A percentile compares a stretch with the other conserved stretches of the same genome.
Conservation (phyloP, 2,113 vertebrate genomes). For the Oenanthe oenanthe region DNA sequence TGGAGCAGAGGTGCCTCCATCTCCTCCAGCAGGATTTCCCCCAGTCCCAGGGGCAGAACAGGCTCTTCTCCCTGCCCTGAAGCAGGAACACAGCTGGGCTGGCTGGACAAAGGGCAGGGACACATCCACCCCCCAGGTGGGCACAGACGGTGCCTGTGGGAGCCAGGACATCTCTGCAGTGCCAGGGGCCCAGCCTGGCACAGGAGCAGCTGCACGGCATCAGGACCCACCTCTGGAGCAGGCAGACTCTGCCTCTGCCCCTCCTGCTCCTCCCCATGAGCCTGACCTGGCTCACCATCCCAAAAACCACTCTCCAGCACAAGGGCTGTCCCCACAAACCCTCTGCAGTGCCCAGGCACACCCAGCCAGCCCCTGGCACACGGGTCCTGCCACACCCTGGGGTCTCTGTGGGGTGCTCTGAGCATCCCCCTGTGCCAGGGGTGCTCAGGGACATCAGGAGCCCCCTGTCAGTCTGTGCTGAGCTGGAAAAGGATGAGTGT, state of each 20-base stretch:
- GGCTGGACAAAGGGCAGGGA: not conserved
- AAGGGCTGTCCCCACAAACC: accelerated
- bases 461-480: not conserved
- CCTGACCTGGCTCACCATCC: not conserved
- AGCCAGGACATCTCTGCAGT: not conserved
- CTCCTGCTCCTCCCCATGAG: not conserved
- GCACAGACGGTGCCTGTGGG: accelerated
- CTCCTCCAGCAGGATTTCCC: not conserved
- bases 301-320: not conserved
- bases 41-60: accelerated
- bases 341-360: not conserved
- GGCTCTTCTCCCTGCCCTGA: not conserved
- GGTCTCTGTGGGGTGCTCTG: not conserved
- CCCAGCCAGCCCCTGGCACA: not conserved
- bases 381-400: not conserved
- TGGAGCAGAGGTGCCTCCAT: not conserved
- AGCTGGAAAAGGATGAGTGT: accelerated
- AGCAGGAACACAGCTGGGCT: no score
- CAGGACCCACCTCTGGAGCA: not conserved
- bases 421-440: not conserved
- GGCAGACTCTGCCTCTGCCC: not conserved
- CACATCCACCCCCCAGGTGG: not conserved
- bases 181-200: not conserved
- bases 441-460: not conserved
- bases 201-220: accelerated